phyloP scores from a whole-genome alignment of 2,888 invertebrate species.

The Drosophila pseudotalamancana region DNA sequence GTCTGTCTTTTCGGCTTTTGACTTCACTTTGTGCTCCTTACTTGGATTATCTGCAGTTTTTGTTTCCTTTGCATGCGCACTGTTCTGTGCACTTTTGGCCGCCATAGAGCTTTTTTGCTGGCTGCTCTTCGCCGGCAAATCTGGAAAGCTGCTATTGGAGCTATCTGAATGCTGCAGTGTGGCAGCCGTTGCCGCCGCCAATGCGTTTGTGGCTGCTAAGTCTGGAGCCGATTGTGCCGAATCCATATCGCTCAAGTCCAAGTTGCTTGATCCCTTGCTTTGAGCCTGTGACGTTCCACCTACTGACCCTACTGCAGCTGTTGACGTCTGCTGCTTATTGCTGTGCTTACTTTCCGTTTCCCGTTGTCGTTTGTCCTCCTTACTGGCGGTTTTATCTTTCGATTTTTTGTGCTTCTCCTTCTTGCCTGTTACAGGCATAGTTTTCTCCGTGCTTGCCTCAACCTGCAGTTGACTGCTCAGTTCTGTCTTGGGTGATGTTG shows the following conservation, averaged over 20 bases:
- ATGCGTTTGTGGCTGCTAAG: slow-evolving; percentile 62
- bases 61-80: slow-evolving; percentile 35
- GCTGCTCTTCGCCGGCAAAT: slow-evolving; percentile 69
- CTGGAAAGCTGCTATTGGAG: slow-evolving; percentile 84
- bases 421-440: slow-evolving; percentile 40
- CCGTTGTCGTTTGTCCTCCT: slow-evolving; percentile 75
- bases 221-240: slow-evolving; percentile 78
- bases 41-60: slow-evolving; percentile 7
- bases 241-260: slow-evolving; percentile 81
- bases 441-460: slow-evolving; percentile 38
- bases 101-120: slow-evolving; percentile 41
- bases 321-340: slow-evolving; percentile 31
- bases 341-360: slow-evolving; percentile 42
- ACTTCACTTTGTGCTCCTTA: slow-evolving; percentile 63
- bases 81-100: slow-evolving; percentile 33
- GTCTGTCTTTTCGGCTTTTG: slow-evolving; percentile 85
- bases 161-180: slow-evolving; percentile 81
- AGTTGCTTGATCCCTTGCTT: slow-evolving; percentile 59
- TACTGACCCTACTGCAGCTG: slow-evolving; percentile 1
- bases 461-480: slow-evolving; percentile 17
- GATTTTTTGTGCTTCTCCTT: slow-evolving; percentile 77
- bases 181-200: slow-evolving; percentile 57
- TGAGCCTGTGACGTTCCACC: slow-evolving; percentile 21
- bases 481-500: slow-evolving; percentile 50
- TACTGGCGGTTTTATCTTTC: slow-evolving; percentile 70